Percentiles rank a stretch among this genome's conserved stretches.
Evolutionary conservation across 2,888 invertebrate species (phyloP).

Genomic region (Nemoura dubitans): DNA sequence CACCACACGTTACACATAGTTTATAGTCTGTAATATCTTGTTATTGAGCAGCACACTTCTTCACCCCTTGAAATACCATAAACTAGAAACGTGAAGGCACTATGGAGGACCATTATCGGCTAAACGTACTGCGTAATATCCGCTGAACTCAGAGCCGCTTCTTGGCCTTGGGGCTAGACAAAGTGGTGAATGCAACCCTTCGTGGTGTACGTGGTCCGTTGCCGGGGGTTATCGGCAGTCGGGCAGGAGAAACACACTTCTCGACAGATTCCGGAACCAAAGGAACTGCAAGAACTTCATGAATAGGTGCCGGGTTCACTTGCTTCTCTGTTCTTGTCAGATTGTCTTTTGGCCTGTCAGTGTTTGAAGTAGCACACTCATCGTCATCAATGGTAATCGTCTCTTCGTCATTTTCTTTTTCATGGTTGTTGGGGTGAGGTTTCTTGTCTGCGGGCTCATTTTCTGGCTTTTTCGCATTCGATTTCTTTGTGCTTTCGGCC

Average conservation of each 20-base stretch:
- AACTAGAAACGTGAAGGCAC: too few species aligned
- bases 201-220: constrained; percentile 68
- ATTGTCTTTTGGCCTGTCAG: neutral
- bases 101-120: too few species aligned
- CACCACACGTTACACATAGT: too few species aligned
- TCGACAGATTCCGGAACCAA: constrained; percentile 37
- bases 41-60: too few species aligned
- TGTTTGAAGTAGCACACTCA: neutral
- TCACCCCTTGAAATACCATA: too few species aligned
- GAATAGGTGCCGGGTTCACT: too few species aligned
- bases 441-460: neutral
- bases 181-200: constrained; percentile 76
- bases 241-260: neutral
- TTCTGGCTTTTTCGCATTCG: neutral
- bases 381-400: neutral
- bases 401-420: neutral
- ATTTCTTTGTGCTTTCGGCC: neutral
- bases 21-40: too few species aligned
- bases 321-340: neutral
- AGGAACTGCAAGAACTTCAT: neutral
- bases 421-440: neutral
- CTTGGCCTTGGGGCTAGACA: constrained; percentile 79
- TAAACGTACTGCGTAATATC: too few species aligned
- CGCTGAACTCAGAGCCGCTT: constrained; percentile 60
- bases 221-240: constrained; percentile 49